phyloP scores from a whole-genome alignment of 2,113 vertebrate species.

The Heteronetta atricapilla region DNA sequence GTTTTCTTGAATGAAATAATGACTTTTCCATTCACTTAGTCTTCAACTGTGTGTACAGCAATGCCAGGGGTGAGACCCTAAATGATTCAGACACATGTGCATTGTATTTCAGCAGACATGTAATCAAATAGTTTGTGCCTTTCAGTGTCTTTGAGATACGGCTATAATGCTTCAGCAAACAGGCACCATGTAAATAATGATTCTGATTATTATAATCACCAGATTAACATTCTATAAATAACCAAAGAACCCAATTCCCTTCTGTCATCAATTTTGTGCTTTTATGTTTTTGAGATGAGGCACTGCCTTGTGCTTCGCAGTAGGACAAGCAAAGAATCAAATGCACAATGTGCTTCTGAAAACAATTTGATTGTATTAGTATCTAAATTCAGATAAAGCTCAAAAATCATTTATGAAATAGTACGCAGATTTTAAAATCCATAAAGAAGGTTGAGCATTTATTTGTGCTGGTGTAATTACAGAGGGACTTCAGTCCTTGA shows the following conservation, averaged over 20 bases:
- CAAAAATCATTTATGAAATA: neutral
- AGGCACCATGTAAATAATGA: constrained; percentile 33
- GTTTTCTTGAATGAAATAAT: neutral
- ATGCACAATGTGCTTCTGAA: neutral
- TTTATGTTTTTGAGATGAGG: constrained; percentile 7
- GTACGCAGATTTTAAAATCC: neutral
- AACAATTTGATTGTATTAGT: neutral
- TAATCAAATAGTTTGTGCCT: neutral
- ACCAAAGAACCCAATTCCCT: neutral
- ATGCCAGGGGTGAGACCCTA: neutral
- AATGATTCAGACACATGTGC: neutral
- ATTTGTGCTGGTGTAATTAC: neutral
- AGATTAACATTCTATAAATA: constrained; percentile 35
- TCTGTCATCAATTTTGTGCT: neutral
- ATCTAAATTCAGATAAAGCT: neutral
- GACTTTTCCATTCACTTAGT: neutral
- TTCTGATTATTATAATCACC: constrained; percentile 38
- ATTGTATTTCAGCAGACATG: neutral
- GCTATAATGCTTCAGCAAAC: constrained; percentile 21
- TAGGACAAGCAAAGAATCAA: neutral
- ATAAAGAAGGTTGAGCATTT: neutral
- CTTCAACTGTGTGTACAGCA: neutral
- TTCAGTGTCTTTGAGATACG: constrained; percentile 18
- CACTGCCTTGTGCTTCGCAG: neutral
- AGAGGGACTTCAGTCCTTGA: neutral